These are phyloP conservation scores for Ataeniobius toweri DNA, from an alignment of 2,797 vertebrate species.

Conservation along the genomic window DNA sequence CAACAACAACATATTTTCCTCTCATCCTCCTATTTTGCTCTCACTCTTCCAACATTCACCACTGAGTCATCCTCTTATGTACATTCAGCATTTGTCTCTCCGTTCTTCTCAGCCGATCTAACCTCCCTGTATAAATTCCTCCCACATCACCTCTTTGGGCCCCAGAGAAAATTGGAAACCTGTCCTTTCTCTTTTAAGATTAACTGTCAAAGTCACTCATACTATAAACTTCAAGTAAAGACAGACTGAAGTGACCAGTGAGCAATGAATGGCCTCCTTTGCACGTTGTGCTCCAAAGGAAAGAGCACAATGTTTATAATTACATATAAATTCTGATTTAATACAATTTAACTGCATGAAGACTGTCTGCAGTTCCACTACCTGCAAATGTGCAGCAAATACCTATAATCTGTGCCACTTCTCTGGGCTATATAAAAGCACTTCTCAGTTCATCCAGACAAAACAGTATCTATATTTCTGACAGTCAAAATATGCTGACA, in stretches of 20 bases:
- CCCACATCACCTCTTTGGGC: constrained; percentile 36
- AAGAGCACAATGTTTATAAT: not conserved
- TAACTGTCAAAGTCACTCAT: constrained; percentile 33
- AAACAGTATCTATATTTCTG: no score
- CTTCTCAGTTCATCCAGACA: no score
- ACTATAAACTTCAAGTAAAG: constrained; percentile 1
- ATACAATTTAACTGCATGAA: not conserved
- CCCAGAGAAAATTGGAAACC: constrained; percentile 46
- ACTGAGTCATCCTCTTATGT: constrained; percentile 53
- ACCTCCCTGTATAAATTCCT: constrained; percentile 42
- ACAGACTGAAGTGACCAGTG: not conserved
- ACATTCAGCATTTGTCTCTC: constrained; percentile 40
- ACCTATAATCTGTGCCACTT: no score
- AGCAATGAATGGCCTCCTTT: not conserved
- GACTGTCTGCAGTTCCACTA: no score
- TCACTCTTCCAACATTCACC: constrained; percentile 26
- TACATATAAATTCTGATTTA: not conserved
- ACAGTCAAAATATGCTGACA: no score
- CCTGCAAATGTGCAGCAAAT: no score
- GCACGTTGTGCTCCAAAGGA: not conserved
- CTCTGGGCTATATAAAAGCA: no score
- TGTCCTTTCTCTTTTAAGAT: constrained; percentile 28
- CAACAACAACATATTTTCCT: not conserved
- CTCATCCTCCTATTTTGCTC: not conserved
- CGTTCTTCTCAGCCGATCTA: constrained; percentile 29